Evolutionary conservation across 1,140 invertebrate genomes (phyloP).

Genomic region (Camponotus pennsylvanicus): DNA sequence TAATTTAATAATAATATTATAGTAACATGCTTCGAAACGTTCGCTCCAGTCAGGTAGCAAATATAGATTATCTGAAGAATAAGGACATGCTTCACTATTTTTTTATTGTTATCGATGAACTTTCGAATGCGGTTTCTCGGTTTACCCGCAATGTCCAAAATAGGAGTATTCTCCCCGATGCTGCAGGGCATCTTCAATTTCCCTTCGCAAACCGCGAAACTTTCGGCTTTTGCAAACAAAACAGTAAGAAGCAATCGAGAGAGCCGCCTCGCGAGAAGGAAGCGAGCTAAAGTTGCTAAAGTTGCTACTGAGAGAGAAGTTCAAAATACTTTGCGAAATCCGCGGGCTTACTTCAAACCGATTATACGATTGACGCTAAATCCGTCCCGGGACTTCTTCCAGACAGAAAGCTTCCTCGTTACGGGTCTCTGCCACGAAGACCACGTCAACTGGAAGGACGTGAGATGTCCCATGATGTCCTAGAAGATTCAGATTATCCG

Average conservation of each 20-base stretch:
- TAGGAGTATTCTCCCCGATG: too few species aligned
- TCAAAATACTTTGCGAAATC: slow-evolving; percentile 58
- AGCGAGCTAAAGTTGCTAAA: slow-evolving; percentile 27
- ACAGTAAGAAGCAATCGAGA: slow-evolving; percentile 28
- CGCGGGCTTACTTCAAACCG: slow-evolving; percentile 61
- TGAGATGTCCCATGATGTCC: slow-evolving; percentile 77
- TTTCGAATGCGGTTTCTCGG: neutral
- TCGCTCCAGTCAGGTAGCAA: neutral
- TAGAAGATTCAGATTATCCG: slow-evolving; percentile 81
- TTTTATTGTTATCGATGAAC: slow-evolving; percentile 12
- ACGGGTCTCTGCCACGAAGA: slow-evolving; percentile 80
- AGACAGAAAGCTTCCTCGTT: slow-evolving; percentile 81
- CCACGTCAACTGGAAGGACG: slow-evolving; percentile 79
- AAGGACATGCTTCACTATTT: neutral
- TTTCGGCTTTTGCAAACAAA: slow-evolving; percentile 45
- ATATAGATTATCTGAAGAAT: neutral
- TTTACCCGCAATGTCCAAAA: neutral
- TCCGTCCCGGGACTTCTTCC: slow-evolving; percentile 74
- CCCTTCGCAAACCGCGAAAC: slow-evolving; percentile 6
- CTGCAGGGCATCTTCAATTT: neutral
- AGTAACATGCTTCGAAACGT: neutral
- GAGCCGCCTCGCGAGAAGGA: slow-evolving; percentile 7
- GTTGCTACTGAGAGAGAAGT: slow-evolving; percentile 40
- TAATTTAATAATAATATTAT: slow-evolving; percentile 15
- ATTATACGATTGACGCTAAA: slow-evolving; percentile 69